These are phyloP conservation scores for Idaea aversata DNA, from an alignment of 2,888 invertebrate genomes.

Conservation along the genomic window DNA sequence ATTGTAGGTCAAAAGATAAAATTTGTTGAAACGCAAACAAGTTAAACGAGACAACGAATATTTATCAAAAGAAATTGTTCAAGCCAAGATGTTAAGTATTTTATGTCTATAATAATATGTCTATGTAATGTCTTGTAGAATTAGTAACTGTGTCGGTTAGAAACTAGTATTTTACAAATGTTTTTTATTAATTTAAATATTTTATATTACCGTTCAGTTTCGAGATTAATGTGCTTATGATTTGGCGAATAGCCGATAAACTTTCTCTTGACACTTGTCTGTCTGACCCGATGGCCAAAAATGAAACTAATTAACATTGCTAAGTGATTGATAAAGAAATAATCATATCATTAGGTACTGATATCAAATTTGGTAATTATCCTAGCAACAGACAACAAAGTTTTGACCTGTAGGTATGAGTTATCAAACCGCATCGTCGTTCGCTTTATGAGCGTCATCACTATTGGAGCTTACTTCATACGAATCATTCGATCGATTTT, in stretches of 20 bases:
- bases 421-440: too few species aligned
- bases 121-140: slow-evolving; percentile 14
- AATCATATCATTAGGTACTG: not conserved
- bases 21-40: too few species aligned
- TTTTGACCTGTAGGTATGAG: too few species aligned
- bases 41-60: too few species aligned
- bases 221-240: not conserved
- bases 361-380: too few species aligned
- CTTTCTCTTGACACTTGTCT: not conserved
- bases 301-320: not conserved
- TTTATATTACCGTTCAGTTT: not conserved
- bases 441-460: too few species aligned
- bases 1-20: too few species aligned
- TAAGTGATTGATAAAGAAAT: not conserved
- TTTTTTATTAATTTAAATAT: not conserved
- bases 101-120: slow-evolving; percentile 14
- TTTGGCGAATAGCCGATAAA: not conserved
- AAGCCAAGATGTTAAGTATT: too few species aligned
- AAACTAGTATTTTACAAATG: slow-evolving; percentile 5
- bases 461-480: too few species aligned
- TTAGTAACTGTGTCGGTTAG: slow-evolving; percentile 11
- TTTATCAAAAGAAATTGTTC: too few species aligned
- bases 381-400: too few species aligned
- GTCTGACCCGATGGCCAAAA: not conserved
- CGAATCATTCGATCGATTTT: too few species aligned